phyloP scores from a whole-genome alignment of 2,888 invertebrate species.

The Petrolisthes cinctipes region DNA sequence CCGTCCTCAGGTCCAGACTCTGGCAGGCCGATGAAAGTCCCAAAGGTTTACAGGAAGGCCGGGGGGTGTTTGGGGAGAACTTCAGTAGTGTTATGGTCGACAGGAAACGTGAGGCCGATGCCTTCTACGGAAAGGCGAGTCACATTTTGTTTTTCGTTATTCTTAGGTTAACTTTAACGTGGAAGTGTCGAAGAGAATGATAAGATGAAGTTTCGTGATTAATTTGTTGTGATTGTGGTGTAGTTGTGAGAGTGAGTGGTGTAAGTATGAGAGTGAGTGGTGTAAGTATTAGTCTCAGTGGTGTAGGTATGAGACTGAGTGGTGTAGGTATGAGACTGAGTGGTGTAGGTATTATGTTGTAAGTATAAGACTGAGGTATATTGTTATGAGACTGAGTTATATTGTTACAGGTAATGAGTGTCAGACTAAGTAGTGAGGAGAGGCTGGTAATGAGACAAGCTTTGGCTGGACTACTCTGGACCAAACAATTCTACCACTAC shows the following conservation, averaged over 20 bases:
- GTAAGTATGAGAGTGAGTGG: no score
- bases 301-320: no score
- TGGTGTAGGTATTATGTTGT: no score
- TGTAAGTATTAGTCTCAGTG: no score
- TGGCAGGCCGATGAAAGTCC: conserved; percentile 67
- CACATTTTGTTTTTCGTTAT: neutral
- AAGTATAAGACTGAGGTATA: no score
- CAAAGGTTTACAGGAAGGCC: neutral
- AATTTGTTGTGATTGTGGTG: no score
- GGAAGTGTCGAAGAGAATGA: no score
- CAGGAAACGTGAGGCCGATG: conserved; percentile 68
- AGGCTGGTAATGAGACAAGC: conserved; percentile 68
- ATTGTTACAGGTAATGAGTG: conserved; percentile 30
- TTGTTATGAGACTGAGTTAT: no score
- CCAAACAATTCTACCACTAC: conserved; percentile 70
- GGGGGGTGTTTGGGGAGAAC: conserved; percentile 33
- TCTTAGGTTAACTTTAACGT: neutral
- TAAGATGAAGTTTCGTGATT: no score
- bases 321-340: no score
- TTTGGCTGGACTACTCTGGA: conserved; percentile 70
- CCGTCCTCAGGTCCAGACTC: conserved; percentile 68
- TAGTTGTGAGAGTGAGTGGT: no score
- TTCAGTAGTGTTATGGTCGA: conserved; percentile 67
- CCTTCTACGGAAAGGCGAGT: conserved; percentile 68
- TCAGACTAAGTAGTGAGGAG: conserved; percentile 63